Conservation (phyloP, 2,113 vertebrate genomes). For the Rana temporaria region DNA sequence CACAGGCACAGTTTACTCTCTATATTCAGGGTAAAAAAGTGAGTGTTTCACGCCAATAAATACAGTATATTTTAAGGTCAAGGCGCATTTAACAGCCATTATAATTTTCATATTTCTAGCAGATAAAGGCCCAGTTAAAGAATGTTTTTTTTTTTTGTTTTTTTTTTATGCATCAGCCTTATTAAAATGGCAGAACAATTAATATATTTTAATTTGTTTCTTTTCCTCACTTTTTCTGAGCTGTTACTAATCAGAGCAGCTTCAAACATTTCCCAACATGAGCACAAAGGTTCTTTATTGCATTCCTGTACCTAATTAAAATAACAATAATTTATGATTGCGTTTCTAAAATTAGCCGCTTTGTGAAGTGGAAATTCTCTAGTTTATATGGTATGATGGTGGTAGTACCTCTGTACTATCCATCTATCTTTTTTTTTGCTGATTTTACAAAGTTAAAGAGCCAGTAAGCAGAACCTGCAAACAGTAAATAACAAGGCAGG, state of each 20-base stretch:
- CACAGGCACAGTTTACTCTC: too few species aligned
- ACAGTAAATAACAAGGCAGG: too few species aligned
- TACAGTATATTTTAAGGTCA: too few species aligned
- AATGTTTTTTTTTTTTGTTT: too few species aligned
- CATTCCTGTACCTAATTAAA: slow-evolving; percentile 19
- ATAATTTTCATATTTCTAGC: too few species aligned
- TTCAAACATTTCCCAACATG: slow-evolving; percentile 20
- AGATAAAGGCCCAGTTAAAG: too few species aligned
- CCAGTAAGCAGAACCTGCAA: too few species aligned
- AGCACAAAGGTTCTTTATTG: slow-evolving; percentile 30
- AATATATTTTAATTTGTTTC: neutral
- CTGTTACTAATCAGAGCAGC: slow-evolving; percentile 3
- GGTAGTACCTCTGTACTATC: neutral
- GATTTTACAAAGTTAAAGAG: neutral
- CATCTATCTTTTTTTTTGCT: neutral
- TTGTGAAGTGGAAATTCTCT: slow-evolving; percentile 14
- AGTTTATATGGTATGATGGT: neutral
- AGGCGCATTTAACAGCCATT: too few species aligned
- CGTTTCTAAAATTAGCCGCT: slow-evolving; percentile 22
- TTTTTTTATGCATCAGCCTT: neutral
- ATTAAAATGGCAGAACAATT: neutral
- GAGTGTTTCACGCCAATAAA: too few species aligned
- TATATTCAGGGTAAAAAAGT: too few species aligned
- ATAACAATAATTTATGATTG: slow-evolving; percentile 31
- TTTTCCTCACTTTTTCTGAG: neutral